Evolutionary conservation across 2,888 invertebrate species (phyloP).

Genomic region (Graphium colonna): DNA sequence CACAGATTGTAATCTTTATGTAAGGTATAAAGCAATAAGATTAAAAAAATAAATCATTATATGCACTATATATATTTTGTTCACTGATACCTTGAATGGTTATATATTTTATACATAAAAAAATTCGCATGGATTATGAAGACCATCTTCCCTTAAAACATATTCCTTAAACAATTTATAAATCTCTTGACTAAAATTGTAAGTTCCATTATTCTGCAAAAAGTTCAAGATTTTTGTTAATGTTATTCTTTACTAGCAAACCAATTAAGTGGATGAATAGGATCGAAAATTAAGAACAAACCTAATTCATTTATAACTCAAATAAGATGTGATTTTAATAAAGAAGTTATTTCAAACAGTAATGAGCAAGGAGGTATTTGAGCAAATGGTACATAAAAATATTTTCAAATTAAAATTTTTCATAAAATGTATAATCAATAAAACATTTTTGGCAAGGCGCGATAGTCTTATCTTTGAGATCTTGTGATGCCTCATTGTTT

Average conservation of each 20-base stretch:
- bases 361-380: constrained; percentile 48
- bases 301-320: too few relatives aligned
- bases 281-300: neutral
- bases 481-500: constrained; percentile 59
- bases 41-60: too few relatives aligned
- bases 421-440: constrained; percentile 24
- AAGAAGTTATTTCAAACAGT: constrained; percentile 10
- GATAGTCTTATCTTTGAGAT: constrained; percentile 68
- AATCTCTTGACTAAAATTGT: too few relatives aligned
- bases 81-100: too few relatives aligned
- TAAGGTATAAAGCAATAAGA: too few relatives aligned
- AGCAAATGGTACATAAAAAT: constrained; percentile 30
- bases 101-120: too few relatives aligned
- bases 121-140: too few relatives aligned
- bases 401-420: constrained; percentile 21
- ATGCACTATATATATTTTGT: too few relatives aligned
- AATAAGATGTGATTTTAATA: neutral
- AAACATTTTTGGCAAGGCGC: constrained; percentile 69
- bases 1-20: too few relatives aligned
- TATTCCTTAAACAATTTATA: too few relatives aligned
- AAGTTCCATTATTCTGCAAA: neutral
- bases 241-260: neutral
- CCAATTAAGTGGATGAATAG: neutral
- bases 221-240: neutral
- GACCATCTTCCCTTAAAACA: too few relatives aligned